Evolutionary conservation across 2,888 invertebrate genomes (phyloP).

Genomic region (Aelia acuminata): DNA sequence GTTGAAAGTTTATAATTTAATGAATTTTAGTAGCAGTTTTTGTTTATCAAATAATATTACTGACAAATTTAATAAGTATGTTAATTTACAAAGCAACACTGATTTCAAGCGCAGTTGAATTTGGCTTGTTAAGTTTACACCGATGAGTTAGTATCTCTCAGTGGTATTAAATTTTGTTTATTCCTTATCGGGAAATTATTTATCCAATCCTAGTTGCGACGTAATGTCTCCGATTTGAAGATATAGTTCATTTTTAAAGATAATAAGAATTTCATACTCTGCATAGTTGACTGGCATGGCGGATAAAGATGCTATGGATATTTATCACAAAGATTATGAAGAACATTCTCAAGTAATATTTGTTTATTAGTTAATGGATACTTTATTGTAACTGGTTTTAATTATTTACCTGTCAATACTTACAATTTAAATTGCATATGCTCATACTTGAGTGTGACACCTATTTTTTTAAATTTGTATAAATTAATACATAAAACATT

Average conservation of each 20-base stretch:
- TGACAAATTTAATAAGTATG: not conserved
- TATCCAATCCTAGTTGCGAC: not conserved
- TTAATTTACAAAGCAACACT: not conserved
- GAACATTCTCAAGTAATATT: constrained; percentile 84
- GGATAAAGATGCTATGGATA: constrained; percentile 96
- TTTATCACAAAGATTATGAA: constrained; percentile 96
- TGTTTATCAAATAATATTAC: not conserved
- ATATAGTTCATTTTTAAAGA: not conserved
- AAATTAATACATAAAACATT: too few relatives aligned
- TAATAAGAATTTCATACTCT: not conserved
- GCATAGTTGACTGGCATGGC: constrained; percentile 75
- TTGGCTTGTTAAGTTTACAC: not conserved
- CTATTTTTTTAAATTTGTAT: too few relatives aligned
- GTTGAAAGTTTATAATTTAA: not conserved
- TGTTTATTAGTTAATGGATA: not conserved
- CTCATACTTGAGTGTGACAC: not conserved
- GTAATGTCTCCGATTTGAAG: not conserved
- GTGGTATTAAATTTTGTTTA: not conserved
- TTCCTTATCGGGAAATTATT: not conserved
- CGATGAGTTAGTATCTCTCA: not conserved
- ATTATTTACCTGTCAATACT: not conserved
- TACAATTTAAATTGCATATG: not conserved
- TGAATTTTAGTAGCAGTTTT: not conserved
- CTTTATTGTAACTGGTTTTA: not conserved
- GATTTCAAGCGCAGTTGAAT: not conserved